Percentiles rank a stretch among this genome's conserved stretches.
phyloP scores from a whole-genome alignment of 2,113 vertebrate species.

The Hydrochoerus hydrochaeris region DNA sequence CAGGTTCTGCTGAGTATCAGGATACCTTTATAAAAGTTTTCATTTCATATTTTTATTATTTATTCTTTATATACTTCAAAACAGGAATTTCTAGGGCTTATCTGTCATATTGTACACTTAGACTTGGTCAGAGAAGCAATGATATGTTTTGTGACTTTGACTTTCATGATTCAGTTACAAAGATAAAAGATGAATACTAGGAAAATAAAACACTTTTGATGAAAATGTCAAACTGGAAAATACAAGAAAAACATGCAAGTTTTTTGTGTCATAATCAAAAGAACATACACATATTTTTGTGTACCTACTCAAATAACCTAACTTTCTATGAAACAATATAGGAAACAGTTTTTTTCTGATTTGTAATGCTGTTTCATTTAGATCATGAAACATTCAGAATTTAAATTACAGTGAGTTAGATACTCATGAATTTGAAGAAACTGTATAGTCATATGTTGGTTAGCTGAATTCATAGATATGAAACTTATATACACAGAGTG shows the following conservation, averaged over 20 bases:
- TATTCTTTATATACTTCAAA: background rate
- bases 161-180: background rate
- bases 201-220: background rate
- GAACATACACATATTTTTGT: background rate
- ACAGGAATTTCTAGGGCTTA: background rate
- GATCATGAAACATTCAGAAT: background rate
- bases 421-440: background rate
- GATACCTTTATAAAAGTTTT: background rate
- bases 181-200: background rate
- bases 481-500: background rate
- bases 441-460: background rate
- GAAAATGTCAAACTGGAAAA: conserved; percentile 7
- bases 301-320: background rate
- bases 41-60: background rate
- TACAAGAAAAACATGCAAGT: background rate
- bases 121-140: background rate
- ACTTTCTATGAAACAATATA: conserved; percentile 4
- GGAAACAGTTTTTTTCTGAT: background rate
- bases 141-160: background rate
- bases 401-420: conserved; percentile 21
- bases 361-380: background rate
- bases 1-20: background rate
- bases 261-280: conserved; percentile 42
- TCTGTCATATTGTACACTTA: background rate
- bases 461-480: background rate